A percentile compares a stretch with the other conserved stretches of the same genome.
These are phyloP conservation scores for Parnassius apollo DNA, from an alignment of 2,888 invertebrate genomes.

Conservation along the genomic window DNA sequence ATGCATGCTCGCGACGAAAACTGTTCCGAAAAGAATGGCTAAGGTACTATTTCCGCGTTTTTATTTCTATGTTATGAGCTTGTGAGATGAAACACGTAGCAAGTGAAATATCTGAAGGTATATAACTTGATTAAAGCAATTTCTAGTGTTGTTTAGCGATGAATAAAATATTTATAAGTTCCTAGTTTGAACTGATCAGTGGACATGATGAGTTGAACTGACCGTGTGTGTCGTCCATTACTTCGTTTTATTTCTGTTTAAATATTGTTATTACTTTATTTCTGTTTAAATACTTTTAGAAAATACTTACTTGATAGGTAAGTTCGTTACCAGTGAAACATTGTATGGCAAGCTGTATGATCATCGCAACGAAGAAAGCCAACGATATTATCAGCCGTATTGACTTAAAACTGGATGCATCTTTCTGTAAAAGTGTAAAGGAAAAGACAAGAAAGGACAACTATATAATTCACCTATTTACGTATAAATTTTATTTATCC, in stretches of 20 bases:
- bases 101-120: slow-evolving; percentile 19
- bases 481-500: too few species aligned
- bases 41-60: slow-evolving; percentile 26
- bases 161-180: neutral
- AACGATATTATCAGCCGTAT: slow-evolving; percentile 63
- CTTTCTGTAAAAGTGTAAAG: slow-evolving; percentile 60
- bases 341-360: slow-evolving; percentile 67
- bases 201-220: too few species aligned
- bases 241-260: too few species aligned
- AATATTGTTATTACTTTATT: neutral
- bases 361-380: slow-evolving; percentile 72
- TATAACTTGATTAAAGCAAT: slow-evolving; percentile 19
- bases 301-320: slow-evolving; percentile 56
- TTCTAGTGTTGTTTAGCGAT: slow-evolving; percentile 1
- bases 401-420: slow-evolving; percentile 67
- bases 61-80: slow-evolving; percentile 27
- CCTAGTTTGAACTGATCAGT: too few species aligned
- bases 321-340: slow-evolving; percentile 71
- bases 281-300: neutral
- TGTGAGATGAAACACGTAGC: slow-evolving; percentile 27
- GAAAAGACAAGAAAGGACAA: neutral
- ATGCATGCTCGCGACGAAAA: slow-evolving; percentile 24
- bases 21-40: slow-evolving; percentile 26
- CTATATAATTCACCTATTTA: too few species aligned
- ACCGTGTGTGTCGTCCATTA: too few species aligned